These are phyloP conservation scores for Narcine bancroftii DNA, from an alignment of 2,113 vertebrate species.

Conservation along the genomic window DNA sequence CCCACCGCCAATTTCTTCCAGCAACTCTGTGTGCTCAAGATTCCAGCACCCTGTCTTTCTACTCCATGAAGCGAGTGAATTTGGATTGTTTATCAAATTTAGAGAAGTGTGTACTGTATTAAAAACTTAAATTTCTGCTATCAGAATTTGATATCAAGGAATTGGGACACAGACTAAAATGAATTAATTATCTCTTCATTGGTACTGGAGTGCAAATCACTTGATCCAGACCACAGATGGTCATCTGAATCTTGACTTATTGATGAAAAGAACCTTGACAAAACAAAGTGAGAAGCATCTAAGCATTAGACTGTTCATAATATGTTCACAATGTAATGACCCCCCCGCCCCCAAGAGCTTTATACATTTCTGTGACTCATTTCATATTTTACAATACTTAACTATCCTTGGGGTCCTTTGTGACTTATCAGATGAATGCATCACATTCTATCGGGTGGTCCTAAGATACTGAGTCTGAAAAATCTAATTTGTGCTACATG, in stretches of 20 bases:
- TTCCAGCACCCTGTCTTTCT: no score
- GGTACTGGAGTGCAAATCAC: background rate
- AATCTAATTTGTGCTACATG: background rate
- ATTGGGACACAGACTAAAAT: background rate
- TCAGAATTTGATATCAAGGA: background rate
- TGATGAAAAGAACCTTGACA: background rate
- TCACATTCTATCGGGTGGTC: background rate
- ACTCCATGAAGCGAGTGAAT: background rate
- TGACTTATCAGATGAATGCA: background rate
- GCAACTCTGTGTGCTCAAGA: no score
- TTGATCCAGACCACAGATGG: background rate
- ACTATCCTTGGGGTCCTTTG: background rate
- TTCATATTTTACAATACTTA: background rate
- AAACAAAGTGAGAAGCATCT: background rate
- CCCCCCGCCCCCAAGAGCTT: background rate
- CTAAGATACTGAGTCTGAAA: background rate
- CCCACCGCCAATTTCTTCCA: no score
- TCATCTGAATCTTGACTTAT: background rate
- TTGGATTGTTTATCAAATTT: background rate
- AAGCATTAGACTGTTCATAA: background rate
- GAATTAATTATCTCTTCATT: background rate
- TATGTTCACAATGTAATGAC: background rate
- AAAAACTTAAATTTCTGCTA: background rate
- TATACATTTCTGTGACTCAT: background rate
- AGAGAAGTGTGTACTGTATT: background rate